Evolutionary conservation across 2,888 invertebrate genomes (phyloP), one percentile per base, ranked within the genome.

Genomic region (Iphiclides podalirius): DNA sequence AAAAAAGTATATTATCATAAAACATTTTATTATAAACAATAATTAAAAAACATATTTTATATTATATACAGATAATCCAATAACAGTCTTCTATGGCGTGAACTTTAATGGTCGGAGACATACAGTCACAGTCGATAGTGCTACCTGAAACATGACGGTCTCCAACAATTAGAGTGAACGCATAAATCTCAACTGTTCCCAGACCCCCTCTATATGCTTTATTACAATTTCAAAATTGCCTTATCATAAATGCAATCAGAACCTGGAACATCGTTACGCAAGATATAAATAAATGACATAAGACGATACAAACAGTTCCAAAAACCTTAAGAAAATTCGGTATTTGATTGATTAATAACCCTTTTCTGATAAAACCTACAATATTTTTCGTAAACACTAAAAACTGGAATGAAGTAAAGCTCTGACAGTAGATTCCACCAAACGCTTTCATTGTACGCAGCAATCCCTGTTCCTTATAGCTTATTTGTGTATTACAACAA

Each of bases 11-110:
- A 49, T 61, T 67, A 72, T 73, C 65, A 72, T 82, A 81, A 80
- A 85, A 82, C 82, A 75, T 87, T 86, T 86, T 49, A 87, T 83
- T 86, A 83, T 76, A 87, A 87, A 87, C 86, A 86, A 87, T 84
- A 82, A 84, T 83, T 76, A 75, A 75, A 76, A 77, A 82, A 82
- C 79, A 82, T 76, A 77, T 74, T 75, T 72, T 41, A 42, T 49
- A 49, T 49, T 49, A 49, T 49, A 72, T 65, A 78, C 74, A 78
- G 52, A 48, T 54, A 60, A 58, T 58, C 55, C 55, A 52, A 46
- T 59, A 61, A 61, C 63, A 60, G 55, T 61, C 46, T 46, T 48
- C 51, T 42, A 42, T 37, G 15, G 34, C 43, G 42, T 14, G 43
- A 33, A 49, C 38, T 43, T 16, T 43, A 42, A 43, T 14, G 1